Evolutionary conservation across 2,113 vertebrate genomes (phyloP).

Genomic region (Penelope pileata): DNA sequence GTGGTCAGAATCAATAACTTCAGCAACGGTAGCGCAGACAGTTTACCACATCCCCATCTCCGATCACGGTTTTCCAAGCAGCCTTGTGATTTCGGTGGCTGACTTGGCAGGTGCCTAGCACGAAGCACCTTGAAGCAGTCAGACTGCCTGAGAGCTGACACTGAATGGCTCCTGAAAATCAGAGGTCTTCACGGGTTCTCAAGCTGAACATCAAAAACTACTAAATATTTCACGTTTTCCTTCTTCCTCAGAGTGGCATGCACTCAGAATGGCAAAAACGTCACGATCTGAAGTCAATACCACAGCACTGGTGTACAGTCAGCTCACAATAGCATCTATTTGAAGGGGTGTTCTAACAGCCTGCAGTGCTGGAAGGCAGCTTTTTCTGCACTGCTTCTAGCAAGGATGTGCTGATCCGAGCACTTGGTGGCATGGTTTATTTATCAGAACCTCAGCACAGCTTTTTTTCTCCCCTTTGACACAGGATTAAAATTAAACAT

Average conservation of each 20-base stretch:
- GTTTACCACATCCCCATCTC: not conserved
- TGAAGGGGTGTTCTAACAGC: not conserved
- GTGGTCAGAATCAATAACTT: slow-evolving; percentile 44
- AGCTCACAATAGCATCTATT: not conserved
- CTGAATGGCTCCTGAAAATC: not conserved
- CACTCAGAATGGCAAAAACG: not conserved
- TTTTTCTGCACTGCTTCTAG: slow-evolving; percentile 29
- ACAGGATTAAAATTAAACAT: slow-evolving; percentile 41
- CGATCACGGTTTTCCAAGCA: not conserved
- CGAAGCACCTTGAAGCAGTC: slow-evolving; percentile 5
- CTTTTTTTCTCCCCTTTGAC: not conserved
- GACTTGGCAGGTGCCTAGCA: not conserved
- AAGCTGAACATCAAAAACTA: not conserved
- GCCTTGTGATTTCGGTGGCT: not conserved
- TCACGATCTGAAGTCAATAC: not conserved
- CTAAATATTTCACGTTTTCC: not conserved
- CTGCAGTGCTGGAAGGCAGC: not conserved
- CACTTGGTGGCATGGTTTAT: not conserved
- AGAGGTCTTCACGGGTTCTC: not conserved
- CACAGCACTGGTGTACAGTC: not conserved
- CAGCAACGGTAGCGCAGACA: not conserved
- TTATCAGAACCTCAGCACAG: slow-evolving; percentile 28
- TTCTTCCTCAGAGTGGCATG: not conserved
- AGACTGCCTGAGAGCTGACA: not conserved
- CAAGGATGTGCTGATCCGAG: slow-evolving; percentile 51